Base-by-base conservation (phyloP, 2,888 invertebrate species). In the Hypolimnas misippus region DNA sequence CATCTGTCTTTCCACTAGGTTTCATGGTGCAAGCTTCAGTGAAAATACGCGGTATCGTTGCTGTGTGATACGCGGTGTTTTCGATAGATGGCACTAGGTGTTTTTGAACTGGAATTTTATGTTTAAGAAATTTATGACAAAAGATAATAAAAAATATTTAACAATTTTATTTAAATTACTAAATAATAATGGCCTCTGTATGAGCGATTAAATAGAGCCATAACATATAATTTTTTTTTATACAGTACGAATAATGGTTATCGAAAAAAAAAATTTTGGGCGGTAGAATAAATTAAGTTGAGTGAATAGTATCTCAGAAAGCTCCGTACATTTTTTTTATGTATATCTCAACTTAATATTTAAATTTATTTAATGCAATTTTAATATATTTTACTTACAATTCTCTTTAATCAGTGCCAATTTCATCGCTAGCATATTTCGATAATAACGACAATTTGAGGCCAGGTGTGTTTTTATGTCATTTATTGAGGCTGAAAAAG, bases 11-110 rank as follows among this genome's bases (percentile, higher is more conserved):
- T 0, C 79, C 83, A 40, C 84, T 87, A 0, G 88, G 88, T 53
- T 82, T 86, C 88, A 87, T 87, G 0, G 85, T 85, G 65, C 78
- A 81, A 1, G 77, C 80, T 67, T 82, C 81, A 0, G 60, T 54
- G 55, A 67, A 69, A 10, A 66, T 38, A 14, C 63, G 67, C 4
- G 62, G 61, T 5, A 21, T 46, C 2, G 44, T 19, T 2, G 53
- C 57, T 8, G 51, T 49, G 14, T 56, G 55, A 40, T 31, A 64
- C 21, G 35, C 3, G 10, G 62, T 62, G 3, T 68, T 61, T 2
- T 78, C 77, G 25, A 56, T 53, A 69, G 78, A 65, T 72, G 74
- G 66, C 74, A 74, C 62, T 69, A 78, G 57, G 31, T 73, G 79
- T 68, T 70, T 81, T 16, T 76, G 76, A 42, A 84, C 86, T 86